Percentiles rank a stretch among this genome's conserved stretches.
phyloP scores from a whole-genome alignment of 2,888 invertebrate genomes.

The Harpalus rufipes region DNA sequence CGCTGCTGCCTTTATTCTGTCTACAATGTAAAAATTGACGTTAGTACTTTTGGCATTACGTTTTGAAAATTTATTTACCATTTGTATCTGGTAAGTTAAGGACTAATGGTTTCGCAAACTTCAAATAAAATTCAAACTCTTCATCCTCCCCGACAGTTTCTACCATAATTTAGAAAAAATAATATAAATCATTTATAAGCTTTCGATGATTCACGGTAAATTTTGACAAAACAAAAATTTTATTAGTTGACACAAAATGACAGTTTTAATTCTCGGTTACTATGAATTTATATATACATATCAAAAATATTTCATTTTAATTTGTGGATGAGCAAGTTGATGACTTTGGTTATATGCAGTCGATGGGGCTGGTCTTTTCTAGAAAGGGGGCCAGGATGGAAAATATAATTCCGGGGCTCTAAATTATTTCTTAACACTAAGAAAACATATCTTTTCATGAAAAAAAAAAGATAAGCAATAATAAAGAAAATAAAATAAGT shows the following conservation, averaged over 20 bases:
- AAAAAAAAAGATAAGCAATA: too few relatives aligned
- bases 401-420: too few relatives aligned
- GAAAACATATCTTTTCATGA: too few relatives aligned
- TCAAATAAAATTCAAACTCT: constrained; percentile 76
- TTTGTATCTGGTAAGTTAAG: constrained; percentile 75
- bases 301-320: too few relatives aligned
- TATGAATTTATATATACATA: neutral
- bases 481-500: too few relatives aligned
- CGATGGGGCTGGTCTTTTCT: too few relatives aligned
- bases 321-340: too few relatives aligned
- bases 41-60: too few relatives aligned
- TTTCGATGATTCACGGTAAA: constrained; percentile 1
- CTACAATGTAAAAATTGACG: constrained; percentile 70
- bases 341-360: too few relatives aligned
- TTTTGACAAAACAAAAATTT: constrained; percentile 22
- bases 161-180: constrained; percentile 1
- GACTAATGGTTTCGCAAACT: constrained; percentile 76
- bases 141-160: constrained; percentile 58
- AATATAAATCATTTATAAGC: neutral
- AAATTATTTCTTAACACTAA: too few relatives aligned
- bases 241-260: constrained; percentile 14
- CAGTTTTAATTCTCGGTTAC: constrained; percentile 2
- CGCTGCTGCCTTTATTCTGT: constrained; percentile 76
- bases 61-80: constrained; percentile 72
- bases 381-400: too few relatives aligned